Conservation (phyloP, 2,888 invertebrate genomes). For the Apodemia zela region DNA sequence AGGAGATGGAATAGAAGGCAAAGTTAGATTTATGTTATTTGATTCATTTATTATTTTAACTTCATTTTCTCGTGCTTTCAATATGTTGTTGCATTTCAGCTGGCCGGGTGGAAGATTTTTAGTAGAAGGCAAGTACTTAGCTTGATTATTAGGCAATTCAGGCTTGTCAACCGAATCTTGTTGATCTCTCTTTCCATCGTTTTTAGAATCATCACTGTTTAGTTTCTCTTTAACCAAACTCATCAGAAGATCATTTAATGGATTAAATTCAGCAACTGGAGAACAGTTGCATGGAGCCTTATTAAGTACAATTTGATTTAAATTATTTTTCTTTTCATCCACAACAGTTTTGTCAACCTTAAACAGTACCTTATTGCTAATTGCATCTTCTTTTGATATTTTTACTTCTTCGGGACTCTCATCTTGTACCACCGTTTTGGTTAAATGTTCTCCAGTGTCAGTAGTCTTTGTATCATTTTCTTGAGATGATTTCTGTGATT, state of each 20-base stretch:
- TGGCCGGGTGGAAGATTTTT: constrained; percentile 93
- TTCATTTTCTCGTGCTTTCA: constrained; percentile 87
- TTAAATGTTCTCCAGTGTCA: constrained; percentile 57
- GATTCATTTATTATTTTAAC: constrained; percentile 71
- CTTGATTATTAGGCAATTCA: constrained; percentile 86
- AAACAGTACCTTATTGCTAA: constrained; percentile 69
- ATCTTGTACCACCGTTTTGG: constrained; percentile 64
- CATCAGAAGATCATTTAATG: constrained; percentile 72
- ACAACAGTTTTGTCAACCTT: constrained; percentile 59
- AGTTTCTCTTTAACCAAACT: constrained; percentile 74
- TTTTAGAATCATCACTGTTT: constrained; percentile 84
- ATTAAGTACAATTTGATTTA: constrained; percentile 64
- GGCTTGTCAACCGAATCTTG: constrained; percentile 64
- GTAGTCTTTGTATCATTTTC: constrained; percentile 50
- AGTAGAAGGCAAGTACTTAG: constrained; percentile 82
- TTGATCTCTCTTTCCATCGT: constrained; percentile 81
- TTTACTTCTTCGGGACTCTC: constrained; percentile 57
- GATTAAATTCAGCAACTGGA: constrained; percentile 67
- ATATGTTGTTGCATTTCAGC: constrained; percentile 93
- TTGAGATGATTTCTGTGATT: constrained; percentile 75
- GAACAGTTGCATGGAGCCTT: constrained; percentile 72
- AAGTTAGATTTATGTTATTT: constrained; percentile 62
- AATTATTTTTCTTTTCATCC: constrained; percentile 68
- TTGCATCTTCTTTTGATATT: constrained; percentile 71
- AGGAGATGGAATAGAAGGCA: constrained; percentile 71